phyloP scores from a whole-genome alignment of 2,888 invertebrate species.

The Anthoptus insignis region DNA sequence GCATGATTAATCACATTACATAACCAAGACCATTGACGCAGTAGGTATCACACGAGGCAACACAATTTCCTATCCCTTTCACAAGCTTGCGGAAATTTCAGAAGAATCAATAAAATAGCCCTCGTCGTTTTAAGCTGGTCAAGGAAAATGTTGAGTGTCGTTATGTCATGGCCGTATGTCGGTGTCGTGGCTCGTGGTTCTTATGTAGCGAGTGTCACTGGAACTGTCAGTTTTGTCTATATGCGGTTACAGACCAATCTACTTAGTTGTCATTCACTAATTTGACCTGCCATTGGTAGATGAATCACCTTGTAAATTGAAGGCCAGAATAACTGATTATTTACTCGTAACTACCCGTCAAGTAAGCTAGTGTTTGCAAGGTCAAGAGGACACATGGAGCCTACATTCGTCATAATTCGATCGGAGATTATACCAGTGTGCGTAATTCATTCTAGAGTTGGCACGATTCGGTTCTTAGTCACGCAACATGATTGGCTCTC shows the following conservation, averaged over 20 bases:
- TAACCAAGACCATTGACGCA: neutral
- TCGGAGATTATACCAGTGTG: slow-evolving; percentile 12
- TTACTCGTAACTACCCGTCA: no score
- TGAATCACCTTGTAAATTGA: neutral
- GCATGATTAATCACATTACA: slow-evolving; percentile 61
- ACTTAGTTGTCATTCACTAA: no score
- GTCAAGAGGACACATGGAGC: neutral
- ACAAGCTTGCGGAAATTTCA: neutral
- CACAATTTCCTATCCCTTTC: neutral
- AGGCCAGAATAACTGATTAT: neutral
- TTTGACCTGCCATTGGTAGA: neutral
- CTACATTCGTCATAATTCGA: slow-evolving; percentile 6
- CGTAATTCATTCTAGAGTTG: slow-evolving; percentile 24
- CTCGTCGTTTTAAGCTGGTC: slow-evolving; percentile 8
- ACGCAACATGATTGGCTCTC: slow-evolving; percentile 53
- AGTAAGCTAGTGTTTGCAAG: no score
- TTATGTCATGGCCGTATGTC: neutral
- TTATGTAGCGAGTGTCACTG: neutral
- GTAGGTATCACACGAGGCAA: neutral
- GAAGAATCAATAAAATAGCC: neutral
- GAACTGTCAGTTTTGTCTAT: no score
- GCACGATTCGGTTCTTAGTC: slow-evolving; percentile 44
- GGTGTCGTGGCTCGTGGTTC: neutral
- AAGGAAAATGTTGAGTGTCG: slow-evolving; percentile 2
- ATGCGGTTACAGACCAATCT: no score